Conservation (phyloP, 2,888 invertebrate species). For the Aspidiotus destructor region DNA sequence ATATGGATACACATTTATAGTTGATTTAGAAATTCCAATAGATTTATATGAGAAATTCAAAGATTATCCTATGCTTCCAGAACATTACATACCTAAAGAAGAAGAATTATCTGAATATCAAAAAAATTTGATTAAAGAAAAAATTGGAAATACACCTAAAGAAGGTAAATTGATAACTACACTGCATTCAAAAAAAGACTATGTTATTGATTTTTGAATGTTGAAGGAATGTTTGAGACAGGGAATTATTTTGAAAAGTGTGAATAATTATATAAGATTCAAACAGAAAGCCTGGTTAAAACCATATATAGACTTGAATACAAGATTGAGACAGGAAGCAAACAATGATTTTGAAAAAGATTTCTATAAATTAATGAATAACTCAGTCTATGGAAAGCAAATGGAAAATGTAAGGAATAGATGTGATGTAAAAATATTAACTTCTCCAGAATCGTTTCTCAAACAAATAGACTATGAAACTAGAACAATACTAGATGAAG, state of each 20-base stretch:
- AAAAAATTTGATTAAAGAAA: constrained; percentile 6
- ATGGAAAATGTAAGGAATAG: constrained; percentile 9
- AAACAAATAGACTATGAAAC: constrained; percentile 15
- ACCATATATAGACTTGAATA: constrained; percentile 12
- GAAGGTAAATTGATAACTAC: constrained; percentile 4
- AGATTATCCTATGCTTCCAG: constrained; percentile 20
- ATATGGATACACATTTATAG: constrained; percentile 14
- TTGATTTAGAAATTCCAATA: constrained; percentile 16
- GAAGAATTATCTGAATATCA: constrained; percentile 12
- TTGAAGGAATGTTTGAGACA: constrained; percentile 10
- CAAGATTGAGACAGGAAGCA: constrained; percentile 8
- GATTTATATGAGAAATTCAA: constrained; percentile 16
- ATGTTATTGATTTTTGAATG: constrained; percentile 1
- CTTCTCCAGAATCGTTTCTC: constrained; percentile 11
- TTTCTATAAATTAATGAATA: constrained; percentile 11
- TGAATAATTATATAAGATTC: constrained; percentile 11
- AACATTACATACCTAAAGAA: constrained; percentile 14
- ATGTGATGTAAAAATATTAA: constrained; percentile 18
- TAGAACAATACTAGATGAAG: constrained; percentile 20
- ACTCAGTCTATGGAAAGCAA: constrained; percentile 9
- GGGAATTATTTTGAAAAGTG: constrained; percentile 10
- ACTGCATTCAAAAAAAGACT: constrained; percentile 4
- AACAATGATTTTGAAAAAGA: constrained; percentile 13
- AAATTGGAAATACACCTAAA: constrained; percentile 1
- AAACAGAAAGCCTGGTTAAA: constrained; percentile 9